A percentile compares a stretch with the other conserved stretches of the same genome.
These are phyloP conservation scores for Conus betulinus DNA, from an alignment of 1,140 invertebrate species.

Conservation along the genomic window DNA sequence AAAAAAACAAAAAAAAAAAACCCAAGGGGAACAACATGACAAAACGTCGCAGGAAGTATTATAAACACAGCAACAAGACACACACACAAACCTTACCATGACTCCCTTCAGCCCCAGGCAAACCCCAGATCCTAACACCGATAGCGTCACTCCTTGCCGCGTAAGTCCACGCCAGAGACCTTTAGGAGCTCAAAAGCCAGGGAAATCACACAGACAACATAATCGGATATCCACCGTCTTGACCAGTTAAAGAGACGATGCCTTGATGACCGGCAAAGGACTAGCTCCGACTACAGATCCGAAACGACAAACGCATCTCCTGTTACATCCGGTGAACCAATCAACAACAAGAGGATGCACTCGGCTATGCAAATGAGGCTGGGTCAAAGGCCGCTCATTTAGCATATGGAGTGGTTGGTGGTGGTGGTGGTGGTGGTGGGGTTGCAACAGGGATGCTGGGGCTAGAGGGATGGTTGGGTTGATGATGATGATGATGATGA, in stretches of 20 bases:
- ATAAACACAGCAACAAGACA: too few species aligned
- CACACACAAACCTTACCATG: too few species aligned
- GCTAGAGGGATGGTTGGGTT: not conserved
- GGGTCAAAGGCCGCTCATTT: slow-evolving; percentile 7
- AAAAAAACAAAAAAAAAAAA: too few species aligned
- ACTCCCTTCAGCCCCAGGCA: too few species aligned
- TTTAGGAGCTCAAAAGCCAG: not conserved
- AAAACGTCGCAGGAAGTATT: too few species aligned
- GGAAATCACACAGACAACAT: not conserved
- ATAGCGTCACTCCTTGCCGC: too few species aligned
- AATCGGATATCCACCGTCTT: slow-evolving; percentile 1
- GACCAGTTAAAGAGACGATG: not conserved
- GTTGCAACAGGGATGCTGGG: too few species aligned
- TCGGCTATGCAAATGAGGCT: not conserved
- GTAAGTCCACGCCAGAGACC: too few species aligned
- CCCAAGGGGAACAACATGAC: too few species aligned
- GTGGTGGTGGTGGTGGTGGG: too few species aligned
- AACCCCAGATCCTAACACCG: too few species aligned
- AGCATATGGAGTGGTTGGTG: not conserved
- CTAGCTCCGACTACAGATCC: slow-evolving; percentile 17
- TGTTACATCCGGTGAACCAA: slow-evolving; percentile 35
- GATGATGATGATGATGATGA: not conserved
- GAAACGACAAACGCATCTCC: slow-evolving; percentile 33
- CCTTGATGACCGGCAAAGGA: not conserved
- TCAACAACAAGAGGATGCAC: slow-evolving; percentile 31